A percentile compares a stretch with the other conserved stretches of the same genome.
phyloP scores from a whole-genome alignment of 2,797 vertebrate genomes.

The Amniataba percoides region DNA sequence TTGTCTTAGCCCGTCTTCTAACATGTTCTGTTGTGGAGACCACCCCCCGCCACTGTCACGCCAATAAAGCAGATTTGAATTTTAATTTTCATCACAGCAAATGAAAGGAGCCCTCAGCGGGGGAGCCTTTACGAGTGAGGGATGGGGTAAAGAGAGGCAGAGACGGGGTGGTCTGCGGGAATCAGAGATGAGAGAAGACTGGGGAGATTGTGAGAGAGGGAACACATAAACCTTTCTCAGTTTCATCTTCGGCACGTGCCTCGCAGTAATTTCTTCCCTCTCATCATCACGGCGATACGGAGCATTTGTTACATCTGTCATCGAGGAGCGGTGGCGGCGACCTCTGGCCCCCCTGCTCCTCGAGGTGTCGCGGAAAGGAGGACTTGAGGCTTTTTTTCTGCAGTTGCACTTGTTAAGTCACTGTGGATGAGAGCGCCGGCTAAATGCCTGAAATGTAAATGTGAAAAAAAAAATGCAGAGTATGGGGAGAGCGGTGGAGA shows the following conservation, averaged over 20 bases:
- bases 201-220: constrained; percentile 3
- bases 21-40: constrained; percentile 68
- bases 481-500: constrained; percentile 17
- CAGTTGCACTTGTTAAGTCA: constrained; percentile 40
- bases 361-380: not conserved
- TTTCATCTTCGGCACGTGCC: constrained; percentile 3
- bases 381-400: constrained; percentile 7
- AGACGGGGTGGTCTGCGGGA: constrained; percentile 46
- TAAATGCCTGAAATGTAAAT: constrained; percentile 59
- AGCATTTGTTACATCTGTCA: constrained; percentile 54
- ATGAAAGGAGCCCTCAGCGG: constrained; percentile 40
- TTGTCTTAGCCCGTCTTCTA: constrained; percentile 74
- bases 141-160: constrained; percentile 2
- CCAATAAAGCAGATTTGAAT: constrained; percentile 80
- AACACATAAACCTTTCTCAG: constrained; percentile 5
- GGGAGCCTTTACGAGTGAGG: constrained; percentile 24
- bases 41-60: constrained; percentile 57
- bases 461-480: constrained; percentile 24
- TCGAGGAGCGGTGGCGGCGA: not conserved
- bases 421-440: constrained; percentile 30
- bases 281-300: constrained; percentile 5
- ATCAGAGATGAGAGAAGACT: constrained; percentile 32
- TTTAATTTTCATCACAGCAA: constrained; percentile 65
- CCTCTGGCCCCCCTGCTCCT: constrained; percentile 27
- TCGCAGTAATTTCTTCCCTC: constrained; percentile 1